phyloP scores from a whole-genome alignment of 2,113 vertebrate species.

The Tautogolabrus adspersus region DNA sequence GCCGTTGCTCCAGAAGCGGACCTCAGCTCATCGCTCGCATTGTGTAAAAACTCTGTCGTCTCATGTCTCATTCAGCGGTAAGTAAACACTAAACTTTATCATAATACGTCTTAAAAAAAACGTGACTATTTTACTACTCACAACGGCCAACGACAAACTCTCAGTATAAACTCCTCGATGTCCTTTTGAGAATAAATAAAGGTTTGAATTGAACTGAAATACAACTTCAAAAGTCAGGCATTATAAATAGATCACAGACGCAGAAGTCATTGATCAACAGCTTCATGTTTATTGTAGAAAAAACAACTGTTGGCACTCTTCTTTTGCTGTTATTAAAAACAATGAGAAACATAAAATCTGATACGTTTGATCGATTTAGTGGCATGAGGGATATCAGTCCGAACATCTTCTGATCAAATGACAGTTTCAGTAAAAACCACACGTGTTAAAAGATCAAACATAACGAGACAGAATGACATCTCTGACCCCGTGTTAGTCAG shows the following conservation, averaged over 20 bases:
- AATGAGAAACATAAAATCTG: constrained; percentile 1
- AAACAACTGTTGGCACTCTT: constrained; percentile 47
- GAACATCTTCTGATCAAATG: background rate
- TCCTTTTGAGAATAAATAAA: no score
- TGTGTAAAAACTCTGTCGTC: no score
- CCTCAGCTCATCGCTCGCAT: no score
- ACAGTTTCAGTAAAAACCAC: background rate
- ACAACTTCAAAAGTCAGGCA: no score
- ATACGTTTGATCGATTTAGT: constrained; percentile 18
- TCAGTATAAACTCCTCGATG: no score
- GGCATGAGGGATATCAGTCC: background rate
- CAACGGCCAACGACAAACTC: no score
- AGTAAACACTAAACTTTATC: no score
- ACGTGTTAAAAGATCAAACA: background rate
- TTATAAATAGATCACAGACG: background rate
- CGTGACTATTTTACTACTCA: no score
- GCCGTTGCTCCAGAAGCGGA: no score
- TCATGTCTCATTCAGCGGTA: no score
- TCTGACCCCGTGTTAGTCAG: background rate
- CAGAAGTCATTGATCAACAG: constrained; percentile 11
- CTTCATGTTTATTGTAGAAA: constrained; percentile 65
- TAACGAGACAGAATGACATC: constrained; percentile 1
- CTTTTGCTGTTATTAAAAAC: constrained; percentile 15
- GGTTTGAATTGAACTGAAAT: no score
- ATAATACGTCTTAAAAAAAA: no score